Conservation (phyloP, 2,888 invertebrate species). For the Polydrusus tereticollis region DNA sequence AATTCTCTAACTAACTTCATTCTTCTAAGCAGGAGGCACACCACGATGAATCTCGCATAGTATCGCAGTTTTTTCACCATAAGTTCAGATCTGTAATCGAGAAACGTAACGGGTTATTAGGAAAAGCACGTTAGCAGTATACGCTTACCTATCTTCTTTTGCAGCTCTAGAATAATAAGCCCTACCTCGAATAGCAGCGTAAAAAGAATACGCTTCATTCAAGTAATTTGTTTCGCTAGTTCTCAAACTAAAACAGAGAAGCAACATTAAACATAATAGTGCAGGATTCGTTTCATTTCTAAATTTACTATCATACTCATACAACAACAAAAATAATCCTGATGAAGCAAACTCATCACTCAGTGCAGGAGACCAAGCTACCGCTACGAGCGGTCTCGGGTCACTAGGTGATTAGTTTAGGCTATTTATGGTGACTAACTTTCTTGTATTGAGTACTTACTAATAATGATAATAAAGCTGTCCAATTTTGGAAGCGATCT, state of each 20-base stretch:
- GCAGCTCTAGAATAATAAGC: slow-evolving; percentile 94
- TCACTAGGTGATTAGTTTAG: too few species aligned
- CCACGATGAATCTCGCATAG: slow-evolving; percentile 96
- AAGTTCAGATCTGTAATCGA: slow-evolving; percentile 78
- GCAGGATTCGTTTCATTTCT: too few species aligned
- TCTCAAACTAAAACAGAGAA: slow-evolving; percentile 77
- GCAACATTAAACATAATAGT: too few species aligned
- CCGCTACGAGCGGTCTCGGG: too few species aligned
- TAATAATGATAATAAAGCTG: slow-evolving; percentile 99
- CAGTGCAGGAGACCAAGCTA: too few species aligned
- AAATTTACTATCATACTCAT: too few species aligned
- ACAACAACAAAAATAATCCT: too few species aligned
- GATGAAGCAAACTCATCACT: too few species aligned
- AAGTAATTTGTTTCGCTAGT: slow-evolving; percentile 97
- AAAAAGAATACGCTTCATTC: slow-evolving; percentile 96
- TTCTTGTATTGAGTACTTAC: slow-evolving; percentile 77
- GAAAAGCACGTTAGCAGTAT: too few species aligned
- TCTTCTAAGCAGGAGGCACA: slow-evolving; percentile 92
- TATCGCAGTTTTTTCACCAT: slow-evolving; percentile 97
- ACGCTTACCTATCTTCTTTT: slow-evolving; percentile 85
- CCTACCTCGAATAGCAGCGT: slow-evolving; percentile 93
- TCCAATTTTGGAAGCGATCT: slow-evolving; percentile 98
- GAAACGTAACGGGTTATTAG: neutral
- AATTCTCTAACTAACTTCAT: slow-evolving; percentile 93
- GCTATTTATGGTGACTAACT: too few species aligned